A percentile compares a stretch with the other conserved stretches of the same genome.
phyloP scores from a whole-genome alignment of 1,140 invertebrate species.

The Euwallacea fornicatus region DNA sequence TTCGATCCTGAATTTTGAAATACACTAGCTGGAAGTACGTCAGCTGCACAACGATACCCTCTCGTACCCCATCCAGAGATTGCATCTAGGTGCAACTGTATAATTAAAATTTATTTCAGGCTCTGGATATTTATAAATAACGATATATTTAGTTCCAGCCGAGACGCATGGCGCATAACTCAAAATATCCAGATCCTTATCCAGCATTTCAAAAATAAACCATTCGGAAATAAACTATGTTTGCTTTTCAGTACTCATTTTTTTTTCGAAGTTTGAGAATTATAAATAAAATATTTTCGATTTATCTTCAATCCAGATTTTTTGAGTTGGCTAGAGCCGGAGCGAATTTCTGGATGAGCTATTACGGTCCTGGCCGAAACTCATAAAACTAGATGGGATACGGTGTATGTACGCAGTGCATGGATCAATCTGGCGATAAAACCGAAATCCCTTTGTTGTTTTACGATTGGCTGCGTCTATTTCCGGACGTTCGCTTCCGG shows the following conservation, averaged over 20 bases:
- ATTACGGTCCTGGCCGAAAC: background rate
- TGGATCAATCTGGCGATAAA: conserved; percentile 11
- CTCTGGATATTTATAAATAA: conserved; percentile 17
- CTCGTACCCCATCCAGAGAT: too few species aligned
- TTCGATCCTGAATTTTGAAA: too few species aligned
- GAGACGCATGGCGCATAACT: conserved; percentile 11
- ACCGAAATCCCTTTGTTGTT: conserved; percentile 28
- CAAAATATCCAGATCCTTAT: conserved; percentile 11
- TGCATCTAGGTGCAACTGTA: background rate
- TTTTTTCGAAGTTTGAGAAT: too few species aligned
- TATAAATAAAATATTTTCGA: background rate
- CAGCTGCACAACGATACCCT: too few species aligned
- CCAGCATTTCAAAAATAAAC: conserved; percentile 3
- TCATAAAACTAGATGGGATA: background rate
- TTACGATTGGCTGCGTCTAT: conserved; percentile 21
- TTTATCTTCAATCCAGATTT: background rate
- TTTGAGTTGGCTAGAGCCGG: background rate
- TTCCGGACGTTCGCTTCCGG: conserved; percentile 26
- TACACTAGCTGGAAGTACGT: too few species aligned
- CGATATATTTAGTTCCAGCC: conserved; percentile 6
- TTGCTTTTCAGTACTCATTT: too few species aligned
- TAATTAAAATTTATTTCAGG: conserved; percentile 13
- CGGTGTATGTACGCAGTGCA: conserved; percentile 12
- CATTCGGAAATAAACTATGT: too few species aligned
- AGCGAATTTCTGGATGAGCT: background rate